Evolutionary conservation across 2,888 invertebrate species (phyloP).

Genomic region (Macrophya alboannulata): DNA sequence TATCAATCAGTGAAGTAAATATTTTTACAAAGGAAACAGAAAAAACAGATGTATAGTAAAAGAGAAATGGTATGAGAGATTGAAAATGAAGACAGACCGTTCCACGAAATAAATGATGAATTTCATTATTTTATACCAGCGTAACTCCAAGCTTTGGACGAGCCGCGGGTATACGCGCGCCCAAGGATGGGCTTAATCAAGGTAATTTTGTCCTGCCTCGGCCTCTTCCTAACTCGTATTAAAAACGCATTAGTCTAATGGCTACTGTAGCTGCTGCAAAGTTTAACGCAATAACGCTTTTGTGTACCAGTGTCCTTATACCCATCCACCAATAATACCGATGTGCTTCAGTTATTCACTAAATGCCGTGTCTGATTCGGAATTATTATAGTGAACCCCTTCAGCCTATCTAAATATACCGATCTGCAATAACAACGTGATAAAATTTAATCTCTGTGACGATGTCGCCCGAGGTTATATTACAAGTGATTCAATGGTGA

Average conservation of each 20-base stretch:
- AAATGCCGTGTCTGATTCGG: neutral
- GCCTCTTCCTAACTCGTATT: constrained; percentile 60
- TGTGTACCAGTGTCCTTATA: constrained; percentile 7
- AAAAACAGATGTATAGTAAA: neutral
- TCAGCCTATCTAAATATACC: neutral
- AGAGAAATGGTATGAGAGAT: constrained; percentile 12
- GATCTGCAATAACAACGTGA: neutral
- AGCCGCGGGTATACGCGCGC: constrained; percentile 50
- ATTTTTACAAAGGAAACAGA: neutral
- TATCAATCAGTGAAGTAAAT: neutral
- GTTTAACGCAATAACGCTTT: constrained; percentile 34
- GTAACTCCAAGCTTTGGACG: constrained; percentile 59
- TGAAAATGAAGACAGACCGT: constrained; percentile 54
- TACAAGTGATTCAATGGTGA: neutral
- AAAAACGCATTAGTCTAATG: constrained; percentile 66
- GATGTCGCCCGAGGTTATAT: neutral
- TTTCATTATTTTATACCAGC: constrained; percentile 46
- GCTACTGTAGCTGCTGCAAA: constrained; percentile 53
- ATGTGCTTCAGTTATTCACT: neutral
- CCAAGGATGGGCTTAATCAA: constrained; percentile 63
- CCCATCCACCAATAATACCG: constrained; percentile 21
- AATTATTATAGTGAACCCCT: neutral
- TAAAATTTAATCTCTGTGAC: neutral
- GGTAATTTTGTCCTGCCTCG: constrained; percentile 63
- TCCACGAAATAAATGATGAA: constrained; percentile 56